Evolutionary conservation across 2,888 invertebrate genomes (phyloP).

Genomic region (Druceiella hillmani): DNA sequence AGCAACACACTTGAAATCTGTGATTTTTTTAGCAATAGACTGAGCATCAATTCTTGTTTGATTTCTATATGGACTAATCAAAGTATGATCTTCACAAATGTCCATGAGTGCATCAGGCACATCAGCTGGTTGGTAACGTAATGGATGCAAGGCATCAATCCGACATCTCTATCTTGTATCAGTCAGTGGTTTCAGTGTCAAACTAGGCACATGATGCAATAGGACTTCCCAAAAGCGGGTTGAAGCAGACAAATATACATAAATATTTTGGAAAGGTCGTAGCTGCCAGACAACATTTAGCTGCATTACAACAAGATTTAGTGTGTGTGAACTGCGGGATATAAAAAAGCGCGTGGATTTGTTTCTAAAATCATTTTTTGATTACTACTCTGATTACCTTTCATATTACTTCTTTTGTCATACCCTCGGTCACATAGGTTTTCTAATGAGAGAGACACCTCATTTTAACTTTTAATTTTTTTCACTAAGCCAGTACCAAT

Average conservation of each 20-base stretch:
- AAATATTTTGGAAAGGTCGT: no score
- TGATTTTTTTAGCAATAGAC: no score
- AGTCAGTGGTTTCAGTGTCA: slow-evolving; percentile 15
- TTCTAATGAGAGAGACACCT: slow-evolving; percentile 9
- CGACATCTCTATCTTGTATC: slow-evolving; percentile 11
- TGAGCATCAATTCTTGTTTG: no score
- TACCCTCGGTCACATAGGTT: slow-evolving; percentile 14
- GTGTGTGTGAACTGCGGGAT: slow-evolving; percentile 12
- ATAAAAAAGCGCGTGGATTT: no score
- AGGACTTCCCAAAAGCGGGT: no score
- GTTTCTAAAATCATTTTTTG: slow-evolving; percentile 10
- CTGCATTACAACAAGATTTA: slow-evolving; percentile 15
- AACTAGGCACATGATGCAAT: slow-evolving; percentile 10
- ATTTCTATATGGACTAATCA: no score
- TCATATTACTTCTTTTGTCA: slow-evolving; percentile 18
- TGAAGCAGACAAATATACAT: no score
- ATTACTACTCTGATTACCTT: slow-evolving; percentile 12
- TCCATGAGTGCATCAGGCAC: no score
- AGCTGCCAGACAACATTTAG: slow-evolving; percentile 16
- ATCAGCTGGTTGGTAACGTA: no score
- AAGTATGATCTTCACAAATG: no score
- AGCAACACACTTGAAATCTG: no score
- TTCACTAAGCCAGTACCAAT: slow-evolving; percentile 1
- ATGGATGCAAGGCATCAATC: no score
- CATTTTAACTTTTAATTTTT: background rate